phyloP scores from a whole-genome alignment of 1,140 invertebrate genomes.

The Melipona quadrifasciata region DNA sequence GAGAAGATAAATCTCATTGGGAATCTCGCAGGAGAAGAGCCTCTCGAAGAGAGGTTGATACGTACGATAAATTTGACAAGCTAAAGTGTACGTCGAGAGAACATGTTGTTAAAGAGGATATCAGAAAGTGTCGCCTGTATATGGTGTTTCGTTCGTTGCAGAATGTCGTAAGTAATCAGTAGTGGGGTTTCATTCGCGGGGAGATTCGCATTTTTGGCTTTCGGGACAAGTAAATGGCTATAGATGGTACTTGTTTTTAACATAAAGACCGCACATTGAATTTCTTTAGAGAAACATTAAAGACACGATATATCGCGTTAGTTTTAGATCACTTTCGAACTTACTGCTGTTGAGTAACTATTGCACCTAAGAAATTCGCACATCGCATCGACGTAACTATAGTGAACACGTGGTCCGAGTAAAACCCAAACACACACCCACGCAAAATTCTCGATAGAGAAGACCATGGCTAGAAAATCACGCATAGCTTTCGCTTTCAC shows the following conservation, averaged over 20 bases:
- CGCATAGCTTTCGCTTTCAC: constrained; percentile 46
- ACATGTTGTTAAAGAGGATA: constrained; percentile 14
- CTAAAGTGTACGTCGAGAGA: background rate
- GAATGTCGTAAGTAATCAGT: constrained; percentile 29
- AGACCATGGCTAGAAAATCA: constrained; percentile 61
- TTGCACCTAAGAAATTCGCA: too few species aligned
- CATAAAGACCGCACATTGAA: too few species aligned
- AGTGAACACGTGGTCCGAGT: constrained; percentile 59
- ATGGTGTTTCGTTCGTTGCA: background rate
- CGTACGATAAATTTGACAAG: background rate
- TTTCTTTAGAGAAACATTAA: background rate
- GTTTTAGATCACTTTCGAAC: background rate
- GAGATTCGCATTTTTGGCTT: background rate
- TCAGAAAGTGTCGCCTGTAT: background rate
- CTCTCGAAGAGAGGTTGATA: too few species aligned
- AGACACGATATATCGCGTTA: background rate
- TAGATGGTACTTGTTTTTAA: constrained; percentile 31
- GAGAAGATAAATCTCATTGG: background rate
- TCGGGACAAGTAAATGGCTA: constrained; percentile 20
- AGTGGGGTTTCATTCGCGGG: background rate
- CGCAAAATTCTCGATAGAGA: constrained; percentile 67
- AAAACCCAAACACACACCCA: constrained; percentile 72
- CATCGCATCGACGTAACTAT: background rate
- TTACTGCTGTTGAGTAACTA: background rate
- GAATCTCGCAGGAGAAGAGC: background rate